Evolutionary conservation across 2,113 vertebrate species (phyloP).

Genomic region (Polypterus senegalus): DNA sequence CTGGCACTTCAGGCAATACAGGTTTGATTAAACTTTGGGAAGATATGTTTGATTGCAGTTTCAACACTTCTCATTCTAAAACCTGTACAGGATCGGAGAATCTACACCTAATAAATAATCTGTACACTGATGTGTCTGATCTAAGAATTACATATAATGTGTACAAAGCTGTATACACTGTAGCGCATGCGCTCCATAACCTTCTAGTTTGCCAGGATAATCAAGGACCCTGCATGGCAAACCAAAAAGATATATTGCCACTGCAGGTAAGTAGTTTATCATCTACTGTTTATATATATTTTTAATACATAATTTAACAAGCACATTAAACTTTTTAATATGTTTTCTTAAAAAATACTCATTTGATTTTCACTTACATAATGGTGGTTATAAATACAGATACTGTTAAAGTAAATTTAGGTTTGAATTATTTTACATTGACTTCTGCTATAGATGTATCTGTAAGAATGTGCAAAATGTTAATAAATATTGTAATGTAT

Average conservation of each 20-base stretch:
- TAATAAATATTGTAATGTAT: no score
- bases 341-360: no score
- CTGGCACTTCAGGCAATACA: slow-evolving; percentile 28
- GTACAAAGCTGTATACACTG: slow-evolving; percentile 51
- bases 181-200: slow-evolving; percentile 40
- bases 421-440: no score
- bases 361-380: no score
- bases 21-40: slow-evolving; percentile 54
- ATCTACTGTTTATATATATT: no score
- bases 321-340: no score
- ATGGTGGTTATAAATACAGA: no score
- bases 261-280: not conserved
- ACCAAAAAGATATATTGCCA: not conserved
- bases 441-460: no score
- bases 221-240: slow-evolving; percentile 20
- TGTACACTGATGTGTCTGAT: slow-evolving; percentile 48
- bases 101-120: slow-evolving; percentile 31
- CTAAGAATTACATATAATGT: slow-evolving; percentile 53
- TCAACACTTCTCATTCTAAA: slow-evolving; percentile 13
- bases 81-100: slow-evolving; percentile 45
- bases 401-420: no score
- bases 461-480: no score
- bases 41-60: slow-evolving; percentile 38
- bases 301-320: no score
- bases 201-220: slow-evolving; percentile 32